Evolutionary conservation across 2,797 vertebrate species (phyloP).

Genomic region (Rhynchonycteris naso): DNA sequence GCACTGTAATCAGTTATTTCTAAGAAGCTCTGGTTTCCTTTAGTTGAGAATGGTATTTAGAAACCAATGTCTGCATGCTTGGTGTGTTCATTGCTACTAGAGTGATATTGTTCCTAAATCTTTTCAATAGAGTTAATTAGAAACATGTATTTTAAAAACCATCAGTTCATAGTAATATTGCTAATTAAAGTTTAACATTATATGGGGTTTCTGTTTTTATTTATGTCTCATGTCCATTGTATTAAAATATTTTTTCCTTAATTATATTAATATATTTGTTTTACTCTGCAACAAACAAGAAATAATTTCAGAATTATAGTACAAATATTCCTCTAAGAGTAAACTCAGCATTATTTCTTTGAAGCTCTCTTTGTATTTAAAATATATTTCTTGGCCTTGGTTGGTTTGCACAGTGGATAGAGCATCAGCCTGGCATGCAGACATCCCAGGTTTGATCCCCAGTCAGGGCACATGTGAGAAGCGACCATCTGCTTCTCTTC

Average conservation of each 20-base stretch:
- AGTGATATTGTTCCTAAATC: background rate
- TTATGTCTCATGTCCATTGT: background rate
- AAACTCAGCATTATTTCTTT: background rate
- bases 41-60: conserved; percentile 37
- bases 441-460: too few relatives aligned
- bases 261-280: conserved; percentile 40
- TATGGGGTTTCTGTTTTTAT: conserved; percentile 23
- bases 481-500: too few relatives aligned
- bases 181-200: conserved; percentile 11
- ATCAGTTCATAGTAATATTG: conserved; percentile 11
- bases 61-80: background rate
- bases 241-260: conserved; percentile 42
- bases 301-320: conserved; percentile 55
- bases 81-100: background rate
- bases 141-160: conserved; percentile 17
- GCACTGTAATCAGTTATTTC: background rate
- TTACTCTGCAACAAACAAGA: conserved; percentile 21
- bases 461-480: too few relatives aligned
- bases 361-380: conserved; percentile 9
- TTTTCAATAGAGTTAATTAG: conserved; percentile 24
- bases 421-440: too few relatives aligned
- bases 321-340: conserved; percentile 38
- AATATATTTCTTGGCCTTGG: background rate
- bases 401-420: too few relatives aligned
- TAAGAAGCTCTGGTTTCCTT: background rate